These are phyloP conservation scores for Nebria brevicollis DNA, from an alignment of 2,888 invertebrate genomes.

Conservation along the genomic window DNA sequence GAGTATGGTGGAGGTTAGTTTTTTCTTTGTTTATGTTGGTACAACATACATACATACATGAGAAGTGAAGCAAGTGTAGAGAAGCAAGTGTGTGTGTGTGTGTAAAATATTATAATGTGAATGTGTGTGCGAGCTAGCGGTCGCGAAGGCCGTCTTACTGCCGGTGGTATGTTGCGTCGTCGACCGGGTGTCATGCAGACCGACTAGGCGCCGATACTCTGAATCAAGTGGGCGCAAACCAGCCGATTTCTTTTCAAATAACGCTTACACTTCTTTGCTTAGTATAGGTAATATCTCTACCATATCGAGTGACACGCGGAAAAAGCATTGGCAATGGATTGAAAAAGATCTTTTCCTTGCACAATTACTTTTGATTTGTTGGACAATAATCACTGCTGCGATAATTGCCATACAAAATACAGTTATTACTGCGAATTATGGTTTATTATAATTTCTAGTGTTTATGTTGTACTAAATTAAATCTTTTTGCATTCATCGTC, in stretches of 20 bases:
- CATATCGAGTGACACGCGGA: background rate
- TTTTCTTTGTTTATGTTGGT: background rate
- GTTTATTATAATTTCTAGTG: background rate
- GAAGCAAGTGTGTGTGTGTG: background rate
- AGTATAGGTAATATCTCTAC: constrained; percentile 4
- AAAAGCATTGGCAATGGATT: constrained; percentile 1
- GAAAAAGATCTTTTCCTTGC: background rate
- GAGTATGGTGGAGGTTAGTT: background rate
- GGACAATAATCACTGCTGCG: background rate
- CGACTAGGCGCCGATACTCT: constrained; percentile 24
- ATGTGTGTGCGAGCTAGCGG: background rate
- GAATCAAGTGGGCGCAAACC: constrained; percentile 22
- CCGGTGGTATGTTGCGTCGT: constrained; percentile 13
- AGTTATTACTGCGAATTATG: background rate
- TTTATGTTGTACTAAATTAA: background rate
- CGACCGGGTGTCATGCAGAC: constrained; percentile 7
- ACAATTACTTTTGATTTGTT: background rate
- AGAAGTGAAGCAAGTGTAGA: background rate
- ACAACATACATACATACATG: constrained; percentile 14
- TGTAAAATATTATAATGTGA: constrained; percentile 7
- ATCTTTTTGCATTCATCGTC: background rate
- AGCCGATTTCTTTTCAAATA: constrained; percentile 11
- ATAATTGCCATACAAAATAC: background rate
- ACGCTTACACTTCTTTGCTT: background rate
- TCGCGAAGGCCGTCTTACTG: constrained; percentile 8